Evolutionary conservation across 2,797 vertebrate genomes (phyloP), one percentile per base, ranked within the genome.

Genomic region (Clarias pachynema): DNA sequence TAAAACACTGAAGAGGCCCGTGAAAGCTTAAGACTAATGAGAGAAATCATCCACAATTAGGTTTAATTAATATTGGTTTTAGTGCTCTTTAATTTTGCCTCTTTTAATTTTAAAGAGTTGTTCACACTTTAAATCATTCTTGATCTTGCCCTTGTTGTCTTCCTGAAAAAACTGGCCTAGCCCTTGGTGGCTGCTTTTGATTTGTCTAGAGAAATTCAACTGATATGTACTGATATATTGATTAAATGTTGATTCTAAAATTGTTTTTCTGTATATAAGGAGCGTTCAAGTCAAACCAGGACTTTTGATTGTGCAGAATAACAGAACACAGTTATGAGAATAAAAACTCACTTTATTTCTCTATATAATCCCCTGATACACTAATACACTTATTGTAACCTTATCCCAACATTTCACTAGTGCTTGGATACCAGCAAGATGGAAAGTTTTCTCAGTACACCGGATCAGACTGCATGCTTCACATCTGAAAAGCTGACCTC

Each of bases 1-100:
- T 87, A 89, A 90, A 86, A 89, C 88, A 86, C 85, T 82, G 40
- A 89, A 86, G 89, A 68, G 59, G 44, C 34, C 57, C 34, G 40
- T 18, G 63, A 75, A 29, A 78, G 72, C 63, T 49, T 37, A 22
- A 74, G n/a, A 34, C 26, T 69, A 68, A 79, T 56, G 69, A 31
- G 29, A 18, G 60, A 53, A 84, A 78, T 68, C 62, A 85, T 63
- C 22, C 8, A 40, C 34, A 79, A 79, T 49, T 85, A 7, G 31
- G 12, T 29, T 49, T 31, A 83, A 62, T 73, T 57, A 63, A 22
- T 40, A 79, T n/a, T 37, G 57, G 9, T 62, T 79, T 79, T 18
- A 79, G 57, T 40, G 34, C 75, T 15, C 22, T 60, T 62, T 79
- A 57, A 57, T 31, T 57, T 5, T 57, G 53, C 22, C 14, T n/a